A percentile compares a stretch with the other conserved stretches of the same genome.
phyloP scores from a whole-genome alignment of 2,113 vertebrate species.

The Channa maculata region DNA sequence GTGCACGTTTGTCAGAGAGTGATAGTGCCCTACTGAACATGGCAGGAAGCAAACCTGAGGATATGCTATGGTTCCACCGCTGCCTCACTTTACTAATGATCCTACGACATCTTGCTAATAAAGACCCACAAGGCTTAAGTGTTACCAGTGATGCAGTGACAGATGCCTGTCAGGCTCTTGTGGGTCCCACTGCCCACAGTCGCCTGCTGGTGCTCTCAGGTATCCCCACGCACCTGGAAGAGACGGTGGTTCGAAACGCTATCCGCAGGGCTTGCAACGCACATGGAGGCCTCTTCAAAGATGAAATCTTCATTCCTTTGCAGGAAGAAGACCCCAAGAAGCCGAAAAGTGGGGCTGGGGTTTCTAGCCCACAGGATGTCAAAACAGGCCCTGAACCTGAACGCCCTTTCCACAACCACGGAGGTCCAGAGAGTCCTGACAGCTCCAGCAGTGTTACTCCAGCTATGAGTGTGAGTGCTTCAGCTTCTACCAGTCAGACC shows the following conservation, averaged over 20 bases:
- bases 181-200: conserved; percentile 92
- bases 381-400: conserved; percentile 82
- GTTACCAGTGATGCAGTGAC: conserved; percentile 95
- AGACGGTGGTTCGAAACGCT: conserved; percentile 89
- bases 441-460: conserved; percentile 94
- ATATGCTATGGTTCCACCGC: conserved; percentile 99
- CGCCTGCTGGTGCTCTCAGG: conserved; percentile 96
- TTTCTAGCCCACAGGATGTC: conserved; percentile 78
- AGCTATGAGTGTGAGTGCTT: conserved; percentile 91
- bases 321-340: conserved; percentile 93
- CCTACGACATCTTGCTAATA: conserved; percentile 91
- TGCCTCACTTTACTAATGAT: conserved; percentile 96
- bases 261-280: conserved; percentile 96
- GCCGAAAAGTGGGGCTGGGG: conserved; percentile 85
- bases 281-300: conserved; percentile 95
- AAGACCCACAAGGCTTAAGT: conserved; percentile 93
- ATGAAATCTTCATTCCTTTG: conserved; percentile 95
- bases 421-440: conserved; percentile 89
- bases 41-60: conserved; percentile 94
- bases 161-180: conserved; percentile 94
- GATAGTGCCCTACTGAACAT: conserved; percentile 90
- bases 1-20: conserved; percentile 81
- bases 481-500: conserved; percentile 93
- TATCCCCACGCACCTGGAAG: conserved; percentile 96
- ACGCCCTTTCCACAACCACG: conserved; percentile 77